Percentiles rank a stretch among this genome's conserved stretches.
These are phyloP conservation scores for Sarcoramphus papa DNA, from an alignment of 2,797 vertebrate species.

Conservation along the genomic window DNA sequence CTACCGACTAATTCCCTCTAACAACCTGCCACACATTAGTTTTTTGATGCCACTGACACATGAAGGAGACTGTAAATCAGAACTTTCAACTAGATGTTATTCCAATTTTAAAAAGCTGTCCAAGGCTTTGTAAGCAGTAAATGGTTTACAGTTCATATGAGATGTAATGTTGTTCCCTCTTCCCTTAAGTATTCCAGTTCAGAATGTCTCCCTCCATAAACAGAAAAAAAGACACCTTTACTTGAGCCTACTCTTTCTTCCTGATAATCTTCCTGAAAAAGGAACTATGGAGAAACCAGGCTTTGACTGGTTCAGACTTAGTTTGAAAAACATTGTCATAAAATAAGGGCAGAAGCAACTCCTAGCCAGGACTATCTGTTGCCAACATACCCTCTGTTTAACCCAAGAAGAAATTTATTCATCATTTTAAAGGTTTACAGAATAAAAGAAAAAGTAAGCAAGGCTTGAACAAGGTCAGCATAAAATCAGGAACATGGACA, in stretches of 20 bases:
- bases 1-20: not conserved
- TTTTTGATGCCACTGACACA: not conserved
- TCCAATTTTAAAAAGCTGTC: not conserved
- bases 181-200: not conserved
- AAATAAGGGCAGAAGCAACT: not conserved
- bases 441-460: not conserved
- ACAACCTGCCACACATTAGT: not conserved
- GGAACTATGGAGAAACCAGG: not conserved
- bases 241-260: not conserved
- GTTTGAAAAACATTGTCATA: not conserved
- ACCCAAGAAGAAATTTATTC: not conserved
- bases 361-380: not conserved
- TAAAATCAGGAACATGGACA: not conserved
- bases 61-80: not conserved
- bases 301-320: not conserved
- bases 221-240: not conserved
- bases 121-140: not conserved
- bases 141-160: not conserved
- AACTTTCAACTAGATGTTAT: not conserved
- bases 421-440: not conserved
- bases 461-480: not conserved
- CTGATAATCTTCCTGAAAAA: not conserved
- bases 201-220: not conserved
- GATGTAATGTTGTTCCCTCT: not conserved
- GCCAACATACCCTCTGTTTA: not conserved